Conservation (phyloP, 1,140 invertebrate species). For the Ceratitis capitata region DNA sequence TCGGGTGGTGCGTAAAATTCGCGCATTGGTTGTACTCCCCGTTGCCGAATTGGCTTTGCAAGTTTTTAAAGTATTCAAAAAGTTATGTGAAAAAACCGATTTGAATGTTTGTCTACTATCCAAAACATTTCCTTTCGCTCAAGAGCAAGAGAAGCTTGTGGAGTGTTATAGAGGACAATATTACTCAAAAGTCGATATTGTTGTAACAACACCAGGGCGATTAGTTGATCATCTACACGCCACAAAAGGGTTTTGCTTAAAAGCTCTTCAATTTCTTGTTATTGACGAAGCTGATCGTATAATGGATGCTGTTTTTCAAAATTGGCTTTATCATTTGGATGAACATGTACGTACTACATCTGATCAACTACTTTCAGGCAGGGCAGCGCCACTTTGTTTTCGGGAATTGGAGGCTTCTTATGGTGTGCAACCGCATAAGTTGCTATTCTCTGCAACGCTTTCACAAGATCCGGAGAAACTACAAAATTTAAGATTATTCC, state of each 20-base stretch:
- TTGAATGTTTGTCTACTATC: constrained; percentile 80
- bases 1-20: constrained; percentile 70
- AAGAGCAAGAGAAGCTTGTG: constrained; percentile 81
- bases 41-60: constrained; percentile 91
- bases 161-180: constrained; percentile 70
- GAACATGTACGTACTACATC: constrained; percentile 68
- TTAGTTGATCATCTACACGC: constrained; percentile 91
- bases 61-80: constrained; percentile 84
- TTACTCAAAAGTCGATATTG: constrained; percentile 80
- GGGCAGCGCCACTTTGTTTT: constrained; percentile 53
- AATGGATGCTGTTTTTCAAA: constrained; percentile 88
- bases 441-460: constrained; percentile 95
- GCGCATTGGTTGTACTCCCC: constrained; percentile 89
- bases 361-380: constrained; percentile 54
- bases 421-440: constrained; percentile 78
- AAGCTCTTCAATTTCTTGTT: constrained; percentile 83
- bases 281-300: constrained; percentile 97
- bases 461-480: constrained; percentile 96
- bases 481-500: constrained; percentile 85
- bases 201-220: constrained; percentile 93
- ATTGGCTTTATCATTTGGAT: constrained; percentile 84
- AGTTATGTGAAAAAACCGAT: constrained; percentile 76
- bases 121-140: constrained; percentile 76
- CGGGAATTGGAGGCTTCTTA: constrained; percentile 49
- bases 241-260: constrained; percentile 86